phyloP scores from a whole-genome alignment of 2,888 invertebrate genomes.

The Platycheirus rosarum region DNA sequence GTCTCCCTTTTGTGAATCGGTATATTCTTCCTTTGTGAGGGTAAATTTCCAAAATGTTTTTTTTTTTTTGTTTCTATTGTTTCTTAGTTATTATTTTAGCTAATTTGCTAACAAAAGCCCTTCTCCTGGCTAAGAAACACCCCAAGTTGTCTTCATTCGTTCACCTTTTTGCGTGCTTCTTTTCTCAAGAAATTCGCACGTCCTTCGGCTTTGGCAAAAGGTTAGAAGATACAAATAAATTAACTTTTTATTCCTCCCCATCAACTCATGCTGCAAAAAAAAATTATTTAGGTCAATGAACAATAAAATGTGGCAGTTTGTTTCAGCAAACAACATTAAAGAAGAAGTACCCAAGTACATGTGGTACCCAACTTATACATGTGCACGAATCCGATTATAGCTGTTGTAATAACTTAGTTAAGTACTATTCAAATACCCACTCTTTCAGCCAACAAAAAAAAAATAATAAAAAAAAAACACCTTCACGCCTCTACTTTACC shows the following conservation, averaged over 20 bases:
- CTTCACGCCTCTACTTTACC: not conserved
- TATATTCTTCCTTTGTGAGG: no score
- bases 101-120: no score
- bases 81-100: no score
- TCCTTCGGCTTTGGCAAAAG: not conserved
- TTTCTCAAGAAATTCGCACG: constrained; percentile 11
- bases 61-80: no score
- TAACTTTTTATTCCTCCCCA: constrained; percentile 11
- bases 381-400: not conserved
- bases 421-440: not conserved
- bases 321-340: not conserved
- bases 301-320: not conserved
- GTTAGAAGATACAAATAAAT: constrained; percentile 22
- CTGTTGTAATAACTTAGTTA: constrained; percentile 1
- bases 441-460: not conserved
- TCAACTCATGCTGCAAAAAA: constrained; percentile 1
- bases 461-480: not conserved
- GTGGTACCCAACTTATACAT: not conserved
- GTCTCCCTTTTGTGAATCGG: no score
- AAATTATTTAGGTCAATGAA: constrained; percentile 12
- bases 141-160: no score
- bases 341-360: not conserved
- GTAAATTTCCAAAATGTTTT: no score
- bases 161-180: not conserved
- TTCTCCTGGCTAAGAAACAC: no score